Evolutionary conservation across 2,888 invertebrate genomes (phyloP).

Genomic region (Cetonia aurata): DNA sequence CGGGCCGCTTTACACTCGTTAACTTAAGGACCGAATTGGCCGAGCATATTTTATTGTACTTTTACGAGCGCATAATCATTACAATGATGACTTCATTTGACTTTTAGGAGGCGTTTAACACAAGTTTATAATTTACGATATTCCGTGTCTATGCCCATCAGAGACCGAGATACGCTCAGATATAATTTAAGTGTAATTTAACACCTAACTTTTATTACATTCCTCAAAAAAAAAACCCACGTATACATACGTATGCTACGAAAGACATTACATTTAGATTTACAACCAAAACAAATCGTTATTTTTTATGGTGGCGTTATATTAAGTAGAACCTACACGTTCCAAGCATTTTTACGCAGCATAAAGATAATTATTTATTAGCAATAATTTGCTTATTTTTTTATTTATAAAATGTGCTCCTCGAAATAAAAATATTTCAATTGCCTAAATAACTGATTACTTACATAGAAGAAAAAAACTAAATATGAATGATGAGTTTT

Average conservation of each 20-base stretch:
- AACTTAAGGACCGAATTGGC: conserved; percentile 59
- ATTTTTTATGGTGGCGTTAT: conserved; percentile 13
- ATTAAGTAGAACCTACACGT: too few relatives aligned
- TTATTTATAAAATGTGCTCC: too few relatives aligned
- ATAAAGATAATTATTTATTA: too few relatives aligned
- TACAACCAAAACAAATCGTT: conserved; percentile 43
- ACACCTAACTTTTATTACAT: conserved; percentile 43
- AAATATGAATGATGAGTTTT: too few relatives aligned
- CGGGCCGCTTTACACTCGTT: conserved; percentile 46
- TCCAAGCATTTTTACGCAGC: too few relatives aligned
- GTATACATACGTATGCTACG: conserved; percentile 5
- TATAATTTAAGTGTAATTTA: conserved; percentile 43
- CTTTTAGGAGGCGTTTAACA: conserved; percentile 53
- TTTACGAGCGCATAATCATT: conserved; percentile 65
- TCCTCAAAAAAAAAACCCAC: conserved; percentile 29
- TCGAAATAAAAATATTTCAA: too few relatives aligned
- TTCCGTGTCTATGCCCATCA: conserved; percentile 46
- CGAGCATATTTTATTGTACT: conserved; percentile 63
- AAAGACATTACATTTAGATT: conserved; percentile 26
- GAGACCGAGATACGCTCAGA: conserved; percentile 24
- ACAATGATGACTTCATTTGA: conserved; percentile 63
- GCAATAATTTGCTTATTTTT: too few relatives aligned
- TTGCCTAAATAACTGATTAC: too few relatives aligned
- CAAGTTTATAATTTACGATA: conserved; percentile 46
- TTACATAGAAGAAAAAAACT: too few relatives aligned